These are phyloP conservation scores for Cremastinae sp. DNA, from an alignment of 2,888 invertebrate species.

Conservation along the genomic window DNA sequence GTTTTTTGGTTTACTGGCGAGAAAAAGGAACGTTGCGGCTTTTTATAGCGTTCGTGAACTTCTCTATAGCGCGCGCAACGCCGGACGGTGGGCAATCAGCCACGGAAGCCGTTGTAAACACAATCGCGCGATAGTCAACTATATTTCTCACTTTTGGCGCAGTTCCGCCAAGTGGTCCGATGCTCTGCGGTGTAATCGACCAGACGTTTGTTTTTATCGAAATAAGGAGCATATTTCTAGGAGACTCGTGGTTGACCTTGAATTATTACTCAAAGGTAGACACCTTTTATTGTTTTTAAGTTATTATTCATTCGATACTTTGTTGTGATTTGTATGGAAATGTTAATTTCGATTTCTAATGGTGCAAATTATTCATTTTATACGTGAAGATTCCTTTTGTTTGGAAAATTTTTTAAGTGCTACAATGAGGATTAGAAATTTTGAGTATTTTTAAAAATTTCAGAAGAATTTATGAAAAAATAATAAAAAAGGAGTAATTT, in stretches of 20 bases:
- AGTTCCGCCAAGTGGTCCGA: conserved; percentile 5
- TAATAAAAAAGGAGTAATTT: too few species aligned
- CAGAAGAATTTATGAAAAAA: too few species aligned
- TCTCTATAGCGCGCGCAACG: conserved; percentile 2
- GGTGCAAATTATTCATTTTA: too few species aligned
- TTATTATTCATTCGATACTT: too few species aligned
- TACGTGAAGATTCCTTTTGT: too few species aligned
- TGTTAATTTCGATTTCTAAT: too few species aligned
- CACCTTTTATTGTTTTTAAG: too few species aligned
- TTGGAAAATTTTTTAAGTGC: too few species aligned
- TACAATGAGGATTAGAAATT: too few species aligned
- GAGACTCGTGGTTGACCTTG: too few species aligned
- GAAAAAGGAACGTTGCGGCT: conserved; percentile 7
- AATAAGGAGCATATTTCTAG: not conserved
- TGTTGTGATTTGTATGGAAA: too few species aligned
- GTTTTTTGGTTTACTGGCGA: conserved; percentile 65
- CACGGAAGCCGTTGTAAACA: conserved; percentile 64
- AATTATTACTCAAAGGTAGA: conserved; percentile 6
- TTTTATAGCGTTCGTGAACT: conserved; percentile 66
- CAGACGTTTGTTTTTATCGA: not conserved
- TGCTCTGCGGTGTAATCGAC: not conserved
- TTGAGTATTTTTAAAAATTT: too few species aligned
- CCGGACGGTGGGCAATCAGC: conserved; percentile 7
- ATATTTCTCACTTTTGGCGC: conserved; percentile 35
- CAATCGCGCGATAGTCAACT: conserved; percentile 65